Evolutionary conservation across 2,797 vertebrate genomes (phyloP), one percentile per base, ranked within the genome.

Genomic region (Fringilla coelebs): DNA sequence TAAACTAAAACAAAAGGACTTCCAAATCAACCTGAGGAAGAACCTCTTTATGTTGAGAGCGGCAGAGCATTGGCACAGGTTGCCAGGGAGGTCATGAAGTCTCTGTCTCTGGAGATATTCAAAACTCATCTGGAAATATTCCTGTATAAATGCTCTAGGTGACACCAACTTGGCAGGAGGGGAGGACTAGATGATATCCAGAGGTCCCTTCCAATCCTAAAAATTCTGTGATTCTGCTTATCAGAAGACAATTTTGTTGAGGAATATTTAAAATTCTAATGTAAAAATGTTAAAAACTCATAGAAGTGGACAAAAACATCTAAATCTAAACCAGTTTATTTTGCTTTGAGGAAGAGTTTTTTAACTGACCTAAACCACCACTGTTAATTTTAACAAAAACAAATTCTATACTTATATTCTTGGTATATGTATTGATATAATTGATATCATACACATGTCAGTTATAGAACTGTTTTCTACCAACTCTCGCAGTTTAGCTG

Each of bases 371-470:
- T 32, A 28, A 58, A 58, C 10, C 26, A 26, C 3, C 17, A 22
- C 2, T 66, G 6, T 36, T 58, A 10, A 43, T 28, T 67, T 51
- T 36, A 57, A 41, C 10, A 38, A 36, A 43, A n/a, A 24, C 32
- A 52, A 52, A 32, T 3, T 12, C 26, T 26, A 8, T 32, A 49
- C 51, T 28, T 66, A 10, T 67, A 38, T 38, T 60, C 4, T 51
- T 67, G 10, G 9, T 67, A 16, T 32, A 28, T 51, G 5, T 67
- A 36, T 66, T 43, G 22, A 36, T 61, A 22, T 10, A n/a, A n/a
- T 41, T 7, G 66, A 17, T 58, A 54, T 36, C 11, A 34, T 20
- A 28, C 1, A 1, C 0, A 0, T 57, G 62, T 66, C 16, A 57
- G 29, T 54, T 75, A 43, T 36, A n/a, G 8, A 43, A 7, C 3